Evolutionary conservation across 2,797 vertebrate species (phyloP).

Genomic region (Meda fulgida): DNA sequence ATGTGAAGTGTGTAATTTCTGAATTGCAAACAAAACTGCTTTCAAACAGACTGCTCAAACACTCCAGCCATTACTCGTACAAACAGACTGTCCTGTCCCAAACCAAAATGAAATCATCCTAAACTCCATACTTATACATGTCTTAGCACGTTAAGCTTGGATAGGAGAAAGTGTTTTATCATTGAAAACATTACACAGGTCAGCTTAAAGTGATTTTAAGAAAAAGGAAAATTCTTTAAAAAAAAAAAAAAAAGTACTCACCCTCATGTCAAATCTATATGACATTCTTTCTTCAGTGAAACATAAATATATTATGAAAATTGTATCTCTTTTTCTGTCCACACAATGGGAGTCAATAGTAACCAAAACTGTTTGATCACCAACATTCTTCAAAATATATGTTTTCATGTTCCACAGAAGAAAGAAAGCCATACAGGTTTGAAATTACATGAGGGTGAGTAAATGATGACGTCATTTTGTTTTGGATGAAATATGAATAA

Average conservation of each 20-base stretch:
- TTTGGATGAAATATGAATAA: background rate
- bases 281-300: background rate
- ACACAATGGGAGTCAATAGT: background rate
- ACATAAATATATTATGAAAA: background rate
- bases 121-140: background rate
- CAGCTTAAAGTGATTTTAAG: background rate
- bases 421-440: background rate
- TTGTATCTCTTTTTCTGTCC: background rate
- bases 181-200: background rate
- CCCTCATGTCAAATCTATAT: background rate
- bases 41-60: background rate
- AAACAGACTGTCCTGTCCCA: background rate
- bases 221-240: background rate
- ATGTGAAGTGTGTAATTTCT: background rate
- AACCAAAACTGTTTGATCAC: background rate
- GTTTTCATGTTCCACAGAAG: background rate
- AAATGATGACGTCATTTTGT: background rate
- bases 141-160: background rate
- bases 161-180: background rate
- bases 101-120: background rate
- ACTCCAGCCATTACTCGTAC: background rate
- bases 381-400: background rate
- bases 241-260: too few species aligned
- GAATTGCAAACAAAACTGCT: background rate
- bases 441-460: background rate